Percentiles rank a stretch among this genome's conserved stretches.
Evolutionary conservation across 2,888 invertebrate species (phyloP).

Genomic region (Agonopterix heracliana): DNA sequence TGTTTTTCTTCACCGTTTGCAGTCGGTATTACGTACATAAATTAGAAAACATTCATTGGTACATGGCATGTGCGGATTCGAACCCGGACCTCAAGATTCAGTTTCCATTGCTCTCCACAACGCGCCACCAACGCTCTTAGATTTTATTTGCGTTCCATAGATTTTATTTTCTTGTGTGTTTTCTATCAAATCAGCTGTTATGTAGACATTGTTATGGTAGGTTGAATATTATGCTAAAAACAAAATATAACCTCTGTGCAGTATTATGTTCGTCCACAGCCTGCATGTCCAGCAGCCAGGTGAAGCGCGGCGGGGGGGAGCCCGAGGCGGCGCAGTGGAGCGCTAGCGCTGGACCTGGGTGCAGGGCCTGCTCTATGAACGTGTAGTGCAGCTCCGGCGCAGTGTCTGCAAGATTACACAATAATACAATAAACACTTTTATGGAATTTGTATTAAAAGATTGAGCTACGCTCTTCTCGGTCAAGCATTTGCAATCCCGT

Average conservation of each 20-base stretch:
- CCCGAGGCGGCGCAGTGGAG: slow-evolving; percentile 91
- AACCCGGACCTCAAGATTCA: too few species aligned
- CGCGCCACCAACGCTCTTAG: too few species aligned
- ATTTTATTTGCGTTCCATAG: too few species aligned
- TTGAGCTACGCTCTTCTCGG: not conserved
- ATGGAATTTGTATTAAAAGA: not conserved
- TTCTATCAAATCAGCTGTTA: too few species aligned
- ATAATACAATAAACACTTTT: too few species aligned
- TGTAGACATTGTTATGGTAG: too few species aligned
- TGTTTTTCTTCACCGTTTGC: too few species aligned
- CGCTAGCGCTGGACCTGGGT: slow-evolving; percentile 82
- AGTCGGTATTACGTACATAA: too few species aligned
- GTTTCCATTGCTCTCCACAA: too few species aligned
- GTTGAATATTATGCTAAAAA: not conserved
- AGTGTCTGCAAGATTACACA: slow-evolving; percentile 75
- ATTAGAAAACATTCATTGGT: too few species aligned
- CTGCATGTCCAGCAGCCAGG: slow-evolving; percentile 83
- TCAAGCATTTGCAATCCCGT: not conserved
- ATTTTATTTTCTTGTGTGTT: too few species aligned
- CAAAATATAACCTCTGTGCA: slow-evolving; percentile 40
- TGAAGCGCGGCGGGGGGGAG: slow-evolving; percentile 86
- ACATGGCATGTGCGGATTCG: too few species aligned
- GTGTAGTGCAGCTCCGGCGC: slow-evolving; percentile 89
- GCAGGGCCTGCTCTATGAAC: slow-evolving; percentile 85
- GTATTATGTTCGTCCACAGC: slow-evolving; percentile 73